Base-by-base conservation (phyloP, 1,140 invertebrate genomes). In the Stegodyphus mimosarum region DNA sequence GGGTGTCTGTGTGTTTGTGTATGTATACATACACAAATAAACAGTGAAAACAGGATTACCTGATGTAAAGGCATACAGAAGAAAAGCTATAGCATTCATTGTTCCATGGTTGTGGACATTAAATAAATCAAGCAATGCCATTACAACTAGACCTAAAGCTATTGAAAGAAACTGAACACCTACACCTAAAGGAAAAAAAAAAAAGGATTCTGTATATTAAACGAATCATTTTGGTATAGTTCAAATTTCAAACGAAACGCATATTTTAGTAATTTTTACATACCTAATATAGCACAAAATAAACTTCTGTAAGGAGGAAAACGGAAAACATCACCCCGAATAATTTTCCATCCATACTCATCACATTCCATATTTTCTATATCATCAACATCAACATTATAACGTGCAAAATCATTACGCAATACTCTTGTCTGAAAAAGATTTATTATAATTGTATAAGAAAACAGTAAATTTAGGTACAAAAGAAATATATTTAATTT, bases 271-370 rank as follows among this genome's bases (percentile, higher is more conserved):
- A 33, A 33, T 33, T 33, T 33, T 33, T 1, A 33, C 33, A 33
- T 88, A 92, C 92, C 92, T 76, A 92, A 88, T 79, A 92, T 91
- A 55, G 92, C 90, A 89, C 91, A 92, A 88, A 92, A 92, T 5
- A 92, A 88, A 84, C 88, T 91, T 88, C 91, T 92, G 50, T 88
- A 85, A 6, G 88, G 86, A 7, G 92, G 92, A 87, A 92, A 92
- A 70, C 92, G 88, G 88, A 92, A 92, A 0, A 92, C 92, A 89
- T 92, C 92, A 10, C 91, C 92, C 70, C 92, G 91, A 76, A 92
- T 92, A 66, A 92, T 92, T 88, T 92, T 92, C 92, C 92, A 92
- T 17, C 92, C 92, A 88, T 92, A 92, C 75, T 92, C 92, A 83
- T 92, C 92, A 53, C 90, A 89, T 63, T 91, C 91, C 6, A 91